These are phyloP conservation scores for Sterna hirundo DNA, from an alignment of 2,113 vertebrate species.

Conservation along the genomic window DNA sequence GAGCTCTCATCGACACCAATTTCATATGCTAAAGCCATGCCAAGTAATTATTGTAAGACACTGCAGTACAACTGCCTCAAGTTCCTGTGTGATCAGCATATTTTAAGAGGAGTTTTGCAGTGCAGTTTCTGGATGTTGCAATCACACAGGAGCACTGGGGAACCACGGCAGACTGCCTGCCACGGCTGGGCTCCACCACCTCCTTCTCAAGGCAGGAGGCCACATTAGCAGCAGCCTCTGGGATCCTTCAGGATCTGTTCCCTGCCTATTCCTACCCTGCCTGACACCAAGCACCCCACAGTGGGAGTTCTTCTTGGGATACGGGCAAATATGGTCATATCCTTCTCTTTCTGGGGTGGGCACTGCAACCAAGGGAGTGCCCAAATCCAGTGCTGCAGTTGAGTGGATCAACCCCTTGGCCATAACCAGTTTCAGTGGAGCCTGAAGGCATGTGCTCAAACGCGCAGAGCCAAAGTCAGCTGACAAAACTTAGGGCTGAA, in stretches of 20 bases:
- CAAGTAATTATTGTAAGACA: not conserved
- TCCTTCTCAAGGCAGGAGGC: not conserved
- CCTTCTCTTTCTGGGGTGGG: not conserved
- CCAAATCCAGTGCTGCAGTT: not conserved
- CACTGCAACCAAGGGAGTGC: not conserved
- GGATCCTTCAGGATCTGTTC: not conserved
- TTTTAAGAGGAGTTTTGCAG: not conserved
- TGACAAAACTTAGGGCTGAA: not conserved
- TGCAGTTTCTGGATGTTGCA: not conserved
- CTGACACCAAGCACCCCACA: not conserved
- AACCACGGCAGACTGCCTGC: not conserved
- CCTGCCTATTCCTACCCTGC: not conserved
- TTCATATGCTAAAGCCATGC: not conserved
- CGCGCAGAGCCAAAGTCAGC: not conserved
- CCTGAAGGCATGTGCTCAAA: not conserved
- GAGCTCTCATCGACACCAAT: not conserved
- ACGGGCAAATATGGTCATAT: not conserved
- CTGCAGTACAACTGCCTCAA: not conserved
- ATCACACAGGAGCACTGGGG: not conserved
- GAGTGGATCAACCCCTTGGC: accelerated
- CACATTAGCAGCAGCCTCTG: not conserved
- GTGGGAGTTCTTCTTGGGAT: not conserved
- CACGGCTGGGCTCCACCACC: not conserved
- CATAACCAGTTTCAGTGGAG: not conserved
- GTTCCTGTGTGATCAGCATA: not conserved